Conservation (phyloP, 2,888 invertebrate species). For the Cetonia aurata region DNA sequence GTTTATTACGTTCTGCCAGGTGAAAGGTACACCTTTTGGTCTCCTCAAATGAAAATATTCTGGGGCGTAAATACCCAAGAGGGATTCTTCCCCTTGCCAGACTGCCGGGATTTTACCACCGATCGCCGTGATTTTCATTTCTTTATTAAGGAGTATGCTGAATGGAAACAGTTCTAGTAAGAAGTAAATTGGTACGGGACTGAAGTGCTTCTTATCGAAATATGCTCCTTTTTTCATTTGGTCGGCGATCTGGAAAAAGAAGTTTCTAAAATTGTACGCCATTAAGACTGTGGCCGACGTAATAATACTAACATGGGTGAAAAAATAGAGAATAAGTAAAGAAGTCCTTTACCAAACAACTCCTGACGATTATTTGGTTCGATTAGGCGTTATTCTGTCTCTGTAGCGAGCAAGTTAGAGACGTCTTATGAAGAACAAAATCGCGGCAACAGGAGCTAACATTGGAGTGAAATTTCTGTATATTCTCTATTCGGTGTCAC, state of each 20-base stretch:
- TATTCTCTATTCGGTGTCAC: too few species aligned
- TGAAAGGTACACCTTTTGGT: constrained; percentile 84
- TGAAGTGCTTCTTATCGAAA: constrained; percentile 64
- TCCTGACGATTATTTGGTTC: too few species aligned
- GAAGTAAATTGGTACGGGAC: constrained; percentile 76
- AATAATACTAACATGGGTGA: too few species aligned
- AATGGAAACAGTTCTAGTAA: constrained; percentile 90
- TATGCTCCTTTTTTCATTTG: constrained; percentile 59
- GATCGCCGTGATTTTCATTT: constrained; percentile 81
- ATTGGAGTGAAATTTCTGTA: too few species aligned
- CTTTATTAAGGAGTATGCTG: constrained; percentile 81
- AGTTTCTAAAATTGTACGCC: too few species aligned
- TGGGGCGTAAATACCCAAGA: constrained; percentile 77
- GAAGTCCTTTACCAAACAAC: too few species aligned
- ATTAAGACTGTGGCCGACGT: too few species aligned
- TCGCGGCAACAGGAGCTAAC: too few species aligned
- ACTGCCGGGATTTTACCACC: constrained; percentile 84
- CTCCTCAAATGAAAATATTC: constrained; percentile 83
- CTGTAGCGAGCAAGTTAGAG: too few species aligned
- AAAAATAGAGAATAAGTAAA: too few species aligned
- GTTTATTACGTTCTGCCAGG: constrained; percentile 82
- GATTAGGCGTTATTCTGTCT: too few species aligned
- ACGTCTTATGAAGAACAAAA: too few species aligned
- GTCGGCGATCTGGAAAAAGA: constrained; percentile 56
- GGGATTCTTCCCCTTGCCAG: constrained; percentile 68